Conservation (phyloP, 2,888 invertebrate species). For the Pelosia muscerda region DNA sequence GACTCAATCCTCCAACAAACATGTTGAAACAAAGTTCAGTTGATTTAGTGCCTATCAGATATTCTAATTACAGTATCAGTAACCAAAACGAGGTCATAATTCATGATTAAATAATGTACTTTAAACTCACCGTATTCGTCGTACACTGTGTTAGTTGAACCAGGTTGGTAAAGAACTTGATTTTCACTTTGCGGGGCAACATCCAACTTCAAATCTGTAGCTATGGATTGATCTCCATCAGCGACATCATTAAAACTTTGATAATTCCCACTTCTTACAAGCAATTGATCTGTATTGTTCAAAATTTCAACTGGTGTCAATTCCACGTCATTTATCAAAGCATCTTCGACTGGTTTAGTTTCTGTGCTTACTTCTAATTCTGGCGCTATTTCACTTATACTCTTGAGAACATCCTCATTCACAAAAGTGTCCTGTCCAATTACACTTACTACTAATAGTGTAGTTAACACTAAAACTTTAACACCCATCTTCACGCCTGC, state of each 20-base stretch:
- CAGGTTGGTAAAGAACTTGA: conserved; percentile 61
- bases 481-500: conserved; percentile 74
- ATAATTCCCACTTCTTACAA: conserved; percentile 78
- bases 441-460: conserved; percentile 73
- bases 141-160: conserved; percentile 62
- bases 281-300: conserved; percentile 57
- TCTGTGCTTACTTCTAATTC: conserved; percentile 39
- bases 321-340: conserved; percentile 28
- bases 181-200: conserved; percentile 65
- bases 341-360: conserved; percentile 53
- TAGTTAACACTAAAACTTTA: conserved; percentile 69
- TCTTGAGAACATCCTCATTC: conserved; percentile 62
- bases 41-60: conserved; percentile 25
- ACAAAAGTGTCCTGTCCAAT: conserved; percentile 70
- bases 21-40: conserved; percentile 14
- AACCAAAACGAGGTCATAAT: conserved; percentile 36
- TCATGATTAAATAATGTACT: conserved; percentile 16
- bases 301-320: conserved; percentile 64
- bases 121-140: conserved; percentile 74
- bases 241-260: conserved; percentile 71
- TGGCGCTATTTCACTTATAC: conserved; percentile 37
- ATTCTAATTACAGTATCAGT: conserved; percentile 24
- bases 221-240: conserved; percentile 53
- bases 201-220: conserved; percentile 52
- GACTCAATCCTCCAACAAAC: conserved; percentile 28